Conservation (phyloP, 2,797 vertebrate genomes). For the Macropodus opercularis region DNA sequence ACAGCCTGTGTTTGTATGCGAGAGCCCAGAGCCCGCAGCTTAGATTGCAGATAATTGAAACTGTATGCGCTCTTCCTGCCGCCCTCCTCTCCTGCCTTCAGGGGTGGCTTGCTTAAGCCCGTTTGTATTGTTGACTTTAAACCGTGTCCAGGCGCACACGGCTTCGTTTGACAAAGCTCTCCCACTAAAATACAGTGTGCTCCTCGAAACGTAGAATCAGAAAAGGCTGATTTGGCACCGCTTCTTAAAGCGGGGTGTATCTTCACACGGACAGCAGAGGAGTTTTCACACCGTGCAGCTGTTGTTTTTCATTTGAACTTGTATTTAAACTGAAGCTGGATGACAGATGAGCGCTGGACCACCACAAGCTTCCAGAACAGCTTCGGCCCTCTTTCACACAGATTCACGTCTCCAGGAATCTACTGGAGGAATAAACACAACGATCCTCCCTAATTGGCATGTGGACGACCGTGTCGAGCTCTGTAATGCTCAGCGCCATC, state of each 20-base stretch:
- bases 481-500: background rate
- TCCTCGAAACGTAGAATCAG: background rate
- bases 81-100: constrained; percentile 21
- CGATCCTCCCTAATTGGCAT: background rate
- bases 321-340: background rate
- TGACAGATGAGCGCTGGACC: constrained; percentile 1
- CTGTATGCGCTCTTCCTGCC: constrained; percentile 29
- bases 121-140: constrained; percentile 11
- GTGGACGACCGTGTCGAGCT: background rate
- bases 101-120: constrained; percentile 31
- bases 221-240: background rate
- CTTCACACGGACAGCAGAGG: background rate
- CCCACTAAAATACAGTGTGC: background rate
- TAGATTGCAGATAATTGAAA: constrained; percentile 63
- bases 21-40: constrained; percentile 17
- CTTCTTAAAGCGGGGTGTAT: background rate
- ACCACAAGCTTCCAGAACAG: background rate
- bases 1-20: constrained; percentile 56
- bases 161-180: constrained; percentile 5
- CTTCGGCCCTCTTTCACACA: background rate
- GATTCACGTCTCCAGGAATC: background rate
- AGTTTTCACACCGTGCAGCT: background rate
- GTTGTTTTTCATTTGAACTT: background rate
- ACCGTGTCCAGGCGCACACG: background rate
- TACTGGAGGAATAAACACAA: background rate